Evolutionary conservation across 2,888 invertebrate genomes (phyloP), one percentile per base, ranked within the genome.

Genomic region (Stenodema calcarata): DNA sequence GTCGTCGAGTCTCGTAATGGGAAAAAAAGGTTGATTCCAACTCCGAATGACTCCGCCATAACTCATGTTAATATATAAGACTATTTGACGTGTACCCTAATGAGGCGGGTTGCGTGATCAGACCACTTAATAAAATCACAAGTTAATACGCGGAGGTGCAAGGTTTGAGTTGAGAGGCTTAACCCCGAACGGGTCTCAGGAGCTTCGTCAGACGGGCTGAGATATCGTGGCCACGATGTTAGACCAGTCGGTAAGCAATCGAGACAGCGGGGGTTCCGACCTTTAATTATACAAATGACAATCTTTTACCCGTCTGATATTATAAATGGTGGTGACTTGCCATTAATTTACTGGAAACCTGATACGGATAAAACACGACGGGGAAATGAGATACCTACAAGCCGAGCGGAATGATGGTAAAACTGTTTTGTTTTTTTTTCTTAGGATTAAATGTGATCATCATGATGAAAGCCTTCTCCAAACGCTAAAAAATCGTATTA

Each of bases 61-160:
- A 80, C 80, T 80, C 80, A 80, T 50, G 30, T 47, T 50, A 80
- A 80, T 80, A 50, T 80, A 80, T 80, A 80, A 80, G 80, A 50
- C 54, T 18, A 80, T 80, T 80, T 80, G 82, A 82, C 82, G 82
- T 47, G 82, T 70, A 35, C 69, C 42, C 82, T 82, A 82, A 82
- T 82, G 82, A 82, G 82, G 35, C 41, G 62, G 41, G 69, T 82
- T 82, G 82, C 82, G 82, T 82, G 82, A 82, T 82, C 82, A 27
- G 42, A 47, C 82, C 82, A 82, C 82, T 82, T 82, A 82, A 82
- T 82, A 82, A 82, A 82, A 82, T 82, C 82, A 82, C 82, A 82
- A 82, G 82, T 82, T 82, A 82, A 62, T 82, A 80, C 50, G 28
- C 69, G 81, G 18, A 23, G 79, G 27, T 23, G 50, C 35, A 28